Conservation (phyloP, 2,113 vertebrate genomes). For the Alligator sinensis region DNA sequence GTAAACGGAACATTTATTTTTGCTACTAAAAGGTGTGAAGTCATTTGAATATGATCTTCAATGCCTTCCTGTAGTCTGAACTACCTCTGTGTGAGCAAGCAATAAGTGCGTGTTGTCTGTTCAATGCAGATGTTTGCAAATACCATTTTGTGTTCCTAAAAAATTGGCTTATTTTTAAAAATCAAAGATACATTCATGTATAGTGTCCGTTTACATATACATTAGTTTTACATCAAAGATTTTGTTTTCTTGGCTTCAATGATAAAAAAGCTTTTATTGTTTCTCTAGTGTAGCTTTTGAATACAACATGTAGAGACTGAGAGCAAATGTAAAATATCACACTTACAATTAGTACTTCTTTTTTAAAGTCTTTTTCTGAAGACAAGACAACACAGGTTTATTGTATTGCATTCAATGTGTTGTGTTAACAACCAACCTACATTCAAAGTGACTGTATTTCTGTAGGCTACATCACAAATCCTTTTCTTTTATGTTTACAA, state of each 20-base stretch:
- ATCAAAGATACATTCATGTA: not conserved
- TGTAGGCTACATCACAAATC: not conserved
- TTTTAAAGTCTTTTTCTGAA: not conserved
- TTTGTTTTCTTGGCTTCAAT: not conserved
- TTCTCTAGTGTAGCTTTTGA: not conserved
- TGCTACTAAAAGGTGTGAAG: conserved; percentile 47
- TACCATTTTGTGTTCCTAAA: not conserved
- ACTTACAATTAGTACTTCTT: not conserved
- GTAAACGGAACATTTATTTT: conserved; percentile 67
- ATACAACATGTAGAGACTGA: not conserved
- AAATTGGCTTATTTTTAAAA: not conserved
- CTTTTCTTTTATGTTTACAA: not conserved
- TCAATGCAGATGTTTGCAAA: not conserved
- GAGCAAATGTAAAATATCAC: not conserved
- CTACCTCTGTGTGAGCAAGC: not conserved
- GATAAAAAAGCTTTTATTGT: not conserved
- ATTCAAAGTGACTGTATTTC: not conserved
- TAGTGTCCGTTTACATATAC: not conserved
- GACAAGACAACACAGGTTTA: not conserved
- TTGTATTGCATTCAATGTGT: not conserved
- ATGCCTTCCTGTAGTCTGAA: conserved; percentile 1
- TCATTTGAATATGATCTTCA: conserved; percentile 56
- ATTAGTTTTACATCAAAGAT: not conserved
- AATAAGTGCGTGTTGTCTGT: not conserved
- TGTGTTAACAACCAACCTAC: not conserved